A percentile compares a stretch with the other conserved stretches of the same genome.
These are phyloP conservation scores for Oceanites oceanicus DNA, from an alignment of 2,113 vertebrate species.

Conservation along the genomic window DNA sequence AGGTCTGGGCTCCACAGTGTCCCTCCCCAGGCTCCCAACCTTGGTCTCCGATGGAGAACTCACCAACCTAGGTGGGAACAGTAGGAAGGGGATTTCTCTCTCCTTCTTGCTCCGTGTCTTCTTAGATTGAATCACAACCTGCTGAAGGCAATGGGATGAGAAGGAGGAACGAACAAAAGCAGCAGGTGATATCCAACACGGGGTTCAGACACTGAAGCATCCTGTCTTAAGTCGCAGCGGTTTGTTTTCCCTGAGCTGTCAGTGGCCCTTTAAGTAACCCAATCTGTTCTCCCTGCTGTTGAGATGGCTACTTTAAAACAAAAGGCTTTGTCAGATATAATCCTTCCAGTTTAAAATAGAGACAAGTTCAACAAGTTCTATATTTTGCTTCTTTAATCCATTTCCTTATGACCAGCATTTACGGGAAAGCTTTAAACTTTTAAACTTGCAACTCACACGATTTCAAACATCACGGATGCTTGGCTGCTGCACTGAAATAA, in stretches of 20 bases:
- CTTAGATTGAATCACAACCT: neutral
- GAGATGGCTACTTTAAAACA: slow-evolving; percentile 60
- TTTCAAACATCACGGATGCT: neutral
- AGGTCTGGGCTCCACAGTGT: accelerated
- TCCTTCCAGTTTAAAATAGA: slow-evolving; percentile 62
- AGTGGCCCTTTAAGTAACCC: slow-evolving; percentile 59
- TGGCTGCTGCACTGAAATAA: neutral
- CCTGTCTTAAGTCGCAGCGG: neutral
- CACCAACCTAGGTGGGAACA: neutral
- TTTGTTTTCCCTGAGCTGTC: slow-evolving; percentile 9
- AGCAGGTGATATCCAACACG: neutral
- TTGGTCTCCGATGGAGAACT: accelerated
- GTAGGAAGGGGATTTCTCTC: neutral
- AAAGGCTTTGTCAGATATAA: slow-evolving; percentile 51
- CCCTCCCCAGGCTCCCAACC: neutral
- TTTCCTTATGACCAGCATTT: slow-evolving; percentile 66
- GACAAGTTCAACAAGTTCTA: slow-evolving; percentile 63
- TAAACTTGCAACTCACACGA: slow-evolving; percentile 28
- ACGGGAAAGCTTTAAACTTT: slow-evolving; percentile 57
- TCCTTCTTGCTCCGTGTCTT: neutral
- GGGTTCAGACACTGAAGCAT: neutral
- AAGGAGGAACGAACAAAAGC: neutral
- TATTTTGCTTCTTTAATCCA: slow-evolving; percentile 65
- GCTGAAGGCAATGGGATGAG: neutral
- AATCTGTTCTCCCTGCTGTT: slow-evolving; percentile 48